Evolutionary conservation across 2,888 invertebrate genomes (phyloP).

Genomic region (Acleris emargana): DNA sequence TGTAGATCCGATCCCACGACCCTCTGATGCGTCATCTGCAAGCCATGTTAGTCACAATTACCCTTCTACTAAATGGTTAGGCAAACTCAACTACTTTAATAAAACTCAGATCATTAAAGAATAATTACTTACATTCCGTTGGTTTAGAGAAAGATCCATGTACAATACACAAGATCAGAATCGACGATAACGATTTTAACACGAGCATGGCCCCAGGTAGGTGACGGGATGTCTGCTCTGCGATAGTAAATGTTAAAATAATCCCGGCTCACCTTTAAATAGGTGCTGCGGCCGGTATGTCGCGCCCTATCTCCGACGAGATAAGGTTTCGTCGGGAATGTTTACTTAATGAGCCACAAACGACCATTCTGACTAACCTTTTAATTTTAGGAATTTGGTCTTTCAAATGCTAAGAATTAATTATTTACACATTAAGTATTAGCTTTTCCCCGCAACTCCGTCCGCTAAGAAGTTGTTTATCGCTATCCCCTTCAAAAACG

Average conservation of each 20-base stretch:
- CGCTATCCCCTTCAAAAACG: too few relatives aligned
- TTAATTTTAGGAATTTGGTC: slow-evolving; percentile 51
- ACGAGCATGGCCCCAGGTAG: slow-evolving; percentile 56
- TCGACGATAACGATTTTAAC: slow-evolving; percentile 50
- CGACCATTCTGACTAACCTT: slow-evolving; percentile 57
- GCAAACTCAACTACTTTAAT: neutral
- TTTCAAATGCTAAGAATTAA: neutral
- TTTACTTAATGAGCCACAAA: slow-evolving; percentile 75
- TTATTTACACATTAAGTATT: too few relatives aligned
- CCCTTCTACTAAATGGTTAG: slow-evolving; percentile 1
- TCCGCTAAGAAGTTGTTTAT: too few relatives aligned
- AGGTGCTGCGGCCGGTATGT: slow-evolving; percentile 53
- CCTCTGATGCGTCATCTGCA: slow-evolving; percentile 66
- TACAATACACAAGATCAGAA: slow-evolving; percentile 55
- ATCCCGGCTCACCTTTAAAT: slow-evolving; percentile 66
- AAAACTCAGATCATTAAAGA: neutral
- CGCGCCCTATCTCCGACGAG: slow-evolving; percentile 65
- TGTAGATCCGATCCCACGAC: slow-evolving; percentile 67
- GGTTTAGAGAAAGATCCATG: slow-evolving; percentile 62
- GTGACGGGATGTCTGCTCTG: slow-evolving; percentile 42
- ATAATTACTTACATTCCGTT: slow-evolving; percentile 61
- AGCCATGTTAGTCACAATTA: slow-evolving; percentile 48
- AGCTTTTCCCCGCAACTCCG: too few relatives aligned
- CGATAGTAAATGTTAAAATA: slow-evolving; percentile 66
- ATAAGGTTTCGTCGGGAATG: slow-evolving; percentile 75